phyloP scores from a whole-genome alignment of 37 sponge, comb jelly and placozoan genomes.

The Agelas oroides region DNA sequence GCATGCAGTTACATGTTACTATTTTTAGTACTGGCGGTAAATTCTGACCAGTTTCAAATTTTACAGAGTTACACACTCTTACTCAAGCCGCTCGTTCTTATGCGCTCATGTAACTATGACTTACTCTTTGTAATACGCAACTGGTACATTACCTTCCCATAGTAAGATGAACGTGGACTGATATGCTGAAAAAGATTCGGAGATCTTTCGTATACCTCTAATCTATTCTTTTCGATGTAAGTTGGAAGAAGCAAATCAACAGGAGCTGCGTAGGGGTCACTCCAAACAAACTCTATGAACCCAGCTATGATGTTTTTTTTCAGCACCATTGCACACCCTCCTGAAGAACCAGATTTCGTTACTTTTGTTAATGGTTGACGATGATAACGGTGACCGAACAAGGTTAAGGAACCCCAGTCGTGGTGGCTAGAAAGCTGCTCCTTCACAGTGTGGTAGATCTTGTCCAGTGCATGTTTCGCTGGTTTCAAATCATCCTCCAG shows the following conservation, averaged over 20 bases:
- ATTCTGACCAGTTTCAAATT: too few relatives aligned
- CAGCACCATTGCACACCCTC: neutral
- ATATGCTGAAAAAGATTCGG: slow-evolving; percentile 58
- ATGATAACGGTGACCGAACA: neutral
- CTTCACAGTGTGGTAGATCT: neutral
- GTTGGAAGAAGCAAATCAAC: neutral
- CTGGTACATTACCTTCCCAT: slow-evolving; percentile 28
- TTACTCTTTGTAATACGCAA: too few relatives aligned
- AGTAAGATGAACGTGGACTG: slow-evolving; percentile 13
- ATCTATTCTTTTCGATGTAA: neutral
- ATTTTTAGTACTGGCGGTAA: too few relatives aligned
- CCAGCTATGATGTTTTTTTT: neutral
- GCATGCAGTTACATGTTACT: too few relatives aligned
- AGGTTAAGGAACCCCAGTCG: neutral
- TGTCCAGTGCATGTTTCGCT: slow-evolving; percentile 7
- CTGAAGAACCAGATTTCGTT: neutral
- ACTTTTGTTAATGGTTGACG: neutral
- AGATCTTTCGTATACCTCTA: slow-evolving; percentile 9
- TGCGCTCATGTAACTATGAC: too few relatives aligned
- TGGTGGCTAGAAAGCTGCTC: neutral
- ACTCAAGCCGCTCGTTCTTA: too few relatives aligned
- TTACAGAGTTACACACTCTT: too few relatives aligned
- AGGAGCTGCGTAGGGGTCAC: neutral
- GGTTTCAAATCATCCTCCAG: slow-evolving; percentile 32
- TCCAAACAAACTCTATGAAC: neutral